A percentile compares a stretch with the other conserved stretches of the same genome.
These are phyloP conservation scores for Bos indicus DNA, from an alignment of 2,113 vertebrate genomes.

Conservation along the genomic window DNA sequence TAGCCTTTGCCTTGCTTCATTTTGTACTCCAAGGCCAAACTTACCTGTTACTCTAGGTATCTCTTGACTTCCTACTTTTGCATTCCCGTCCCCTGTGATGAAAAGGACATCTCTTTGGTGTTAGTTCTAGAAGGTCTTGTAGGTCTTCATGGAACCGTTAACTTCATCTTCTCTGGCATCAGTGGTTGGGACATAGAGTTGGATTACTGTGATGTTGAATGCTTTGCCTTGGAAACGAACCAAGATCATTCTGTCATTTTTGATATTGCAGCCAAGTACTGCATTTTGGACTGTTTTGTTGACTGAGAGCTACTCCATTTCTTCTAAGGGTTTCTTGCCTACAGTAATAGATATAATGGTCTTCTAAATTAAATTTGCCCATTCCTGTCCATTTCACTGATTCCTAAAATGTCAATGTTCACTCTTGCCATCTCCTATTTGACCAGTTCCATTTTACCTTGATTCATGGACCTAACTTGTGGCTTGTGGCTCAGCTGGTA, in stretches of 20 bases:
- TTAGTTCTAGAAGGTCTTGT: neutral
- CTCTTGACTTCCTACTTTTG: neutral
- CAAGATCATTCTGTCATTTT: neutral
- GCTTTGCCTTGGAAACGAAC: neutral
- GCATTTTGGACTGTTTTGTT: neutral
- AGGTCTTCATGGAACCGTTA: neutral
- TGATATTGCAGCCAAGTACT: neutral
- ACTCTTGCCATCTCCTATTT: neutral
- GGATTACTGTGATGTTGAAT: neutral
- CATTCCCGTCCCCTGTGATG: neutral
- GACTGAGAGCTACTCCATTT: neutral
- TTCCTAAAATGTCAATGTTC: neutral
- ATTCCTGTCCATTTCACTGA: neutral
- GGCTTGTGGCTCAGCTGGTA: neutral
- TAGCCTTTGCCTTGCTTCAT: neutral
- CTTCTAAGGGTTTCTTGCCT: neutral
- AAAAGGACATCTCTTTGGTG: neutral
- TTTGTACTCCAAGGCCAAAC: neutral
- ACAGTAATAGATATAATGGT: neutral
- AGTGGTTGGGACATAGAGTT: neutral
- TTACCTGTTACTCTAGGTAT: neutral
- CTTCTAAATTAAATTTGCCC: neutral
- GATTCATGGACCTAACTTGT: neutral
- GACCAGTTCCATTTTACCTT: neutral
- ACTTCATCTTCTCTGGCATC: neutral